Evolutionary conservation across 2,888 invertebrate genomes (phyloP).

Genomic region (Eulithis testata): DNA sequence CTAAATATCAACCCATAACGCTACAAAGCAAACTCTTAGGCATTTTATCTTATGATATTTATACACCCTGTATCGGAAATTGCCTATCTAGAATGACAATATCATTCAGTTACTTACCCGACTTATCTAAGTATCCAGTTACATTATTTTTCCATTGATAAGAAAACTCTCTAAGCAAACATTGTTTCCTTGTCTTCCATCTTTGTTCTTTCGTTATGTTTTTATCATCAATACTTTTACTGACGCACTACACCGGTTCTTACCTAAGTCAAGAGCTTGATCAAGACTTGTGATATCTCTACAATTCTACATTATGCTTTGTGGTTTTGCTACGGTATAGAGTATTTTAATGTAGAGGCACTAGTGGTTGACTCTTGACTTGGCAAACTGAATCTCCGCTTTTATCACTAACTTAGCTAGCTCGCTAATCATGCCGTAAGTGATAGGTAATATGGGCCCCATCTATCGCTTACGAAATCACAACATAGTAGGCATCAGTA

Average conservation of each 20-base stretch:
- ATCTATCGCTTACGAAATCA: constrained; percentile 19
- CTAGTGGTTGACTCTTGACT: background rate
- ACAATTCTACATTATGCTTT: background rate
- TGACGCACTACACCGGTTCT: too few species aligned
- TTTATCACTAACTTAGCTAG: constrained; percentile 9
- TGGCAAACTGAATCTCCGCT: constrained; percentile 14
- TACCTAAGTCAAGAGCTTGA: background rate
- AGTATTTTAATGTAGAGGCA: too few species aligned
- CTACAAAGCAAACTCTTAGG: too few species aligned
- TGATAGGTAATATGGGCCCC: constrained; percentile 17
- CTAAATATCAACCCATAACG: too few species aligned
- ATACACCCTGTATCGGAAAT: constrained; percentile 1
- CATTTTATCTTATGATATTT: too few species aligned
- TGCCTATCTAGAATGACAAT: constrained; percentile 6
- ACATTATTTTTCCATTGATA: constrained; percentile 29
- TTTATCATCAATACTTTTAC: background rate
- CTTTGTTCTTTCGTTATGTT: background rate
- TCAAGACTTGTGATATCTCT: background rate
- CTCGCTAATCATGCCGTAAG: constrained; percentile 19
- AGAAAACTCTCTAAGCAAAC: constrained; percentile 18
- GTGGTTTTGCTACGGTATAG: too few species aligned
- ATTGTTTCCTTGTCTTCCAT: constrained; percentile 12
- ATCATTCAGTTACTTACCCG: constrained; percentile 2
- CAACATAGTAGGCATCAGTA: constrained; percentile 9
- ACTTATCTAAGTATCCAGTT: constrained; percentile 7